Percentiles rank a stretch among this genome's conserved stretches.
Evolutionary conservation across 2,888 invertebrate genomes (phyloP).

Genomic region (Pharmacophagus antenor): DNA sequence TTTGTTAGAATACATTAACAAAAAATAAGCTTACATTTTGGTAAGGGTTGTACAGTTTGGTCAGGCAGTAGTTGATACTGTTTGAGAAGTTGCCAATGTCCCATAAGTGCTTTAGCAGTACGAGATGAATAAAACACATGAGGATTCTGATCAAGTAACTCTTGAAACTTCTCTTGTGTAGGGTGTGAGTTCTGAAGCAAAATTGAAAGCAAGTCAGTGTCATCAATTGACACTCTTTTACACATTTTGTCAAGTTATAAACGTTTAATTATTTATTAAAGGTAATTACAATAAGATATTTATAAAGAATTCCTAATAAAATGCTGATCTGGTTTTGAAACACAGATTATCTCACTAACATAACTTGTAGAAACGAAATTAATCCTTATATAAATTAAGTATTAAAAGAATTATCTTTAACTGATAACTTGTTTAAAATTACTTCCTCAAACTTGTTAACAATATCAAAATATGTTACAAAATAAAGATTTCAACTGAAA

Average conservation of each 20-base stretch:
- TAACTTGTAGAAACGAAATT: no score
- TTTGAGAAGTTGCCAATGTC: slow-evolving; percentile 96
- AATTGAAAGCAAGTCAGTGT: not conserved
- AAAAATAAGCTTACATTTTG: slow-evolving; percentile 61
- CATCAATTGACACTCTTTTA: not conserved
- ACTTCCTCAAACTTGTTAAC: no score
- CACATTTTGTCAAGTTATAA: no score
- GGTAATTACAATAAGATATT: no score
- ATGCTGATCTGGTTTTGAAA: no score
- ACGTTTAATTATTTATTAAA: no score
- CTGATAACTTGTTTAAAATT: no score
- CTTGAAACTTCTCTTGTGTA: slow-evolving; percentile 89
- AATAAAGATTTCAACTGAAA: not conserved
- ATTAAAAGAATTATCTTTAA: no score
- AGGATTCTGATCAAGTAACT: slow-evolving; percentile 90
- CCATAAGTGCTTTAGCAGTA: slow-evolving; percentile 90
- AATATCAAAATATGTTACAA: not conserved
- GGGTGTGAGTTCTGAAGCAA: slow-evolving; percentile 84
- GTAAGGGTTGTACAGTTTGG: slow-evolving; percentile 86
- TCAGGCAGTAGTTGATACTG: slow-evolving; percentile 95
- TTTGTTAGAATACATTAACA: not conserved
- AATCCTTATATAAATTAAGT: no score
- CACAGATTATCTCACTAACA: no score
- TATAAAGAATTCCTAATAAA: no score
- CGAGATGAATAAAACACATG: slow-evolving; percentile 93